Evolutionary conservation across 2,113 vertebrate species (phyloP).

Genomic region (Casuarius casuarius): DNA sequence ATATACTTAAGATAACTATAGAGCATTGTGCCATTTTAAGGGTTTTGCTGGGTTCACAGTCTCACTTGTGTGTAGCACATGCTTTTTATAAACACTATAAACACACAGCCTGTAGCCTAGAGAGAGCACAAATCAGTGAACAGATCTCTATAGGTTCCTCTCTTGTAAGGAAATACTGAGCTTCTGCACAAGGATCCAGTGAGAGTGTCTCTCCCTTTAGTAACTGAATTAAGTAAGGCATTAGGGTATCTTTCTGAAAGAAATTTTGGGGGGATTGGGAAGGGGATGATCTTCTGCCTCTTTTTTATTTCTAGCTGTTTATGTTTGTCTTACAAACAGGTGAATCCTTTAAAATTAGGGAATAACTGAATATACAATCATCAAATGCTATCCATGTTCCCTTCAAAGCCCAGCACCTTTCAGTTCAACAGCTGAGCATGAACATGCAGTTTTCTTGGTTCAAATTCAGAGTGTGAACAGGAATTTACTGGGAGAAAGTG

Average conservation of each 20-base stretch:
- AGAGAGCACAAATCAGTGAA: background rate
- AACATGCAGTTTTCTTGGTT: background rate
- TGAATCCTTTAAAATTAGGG: background rate
- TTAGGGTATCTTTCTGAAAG: background rate
- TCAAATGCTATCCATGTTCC: background rate
- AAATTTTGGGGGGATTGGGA: accelerated
- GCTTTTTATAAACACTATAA: background rate
- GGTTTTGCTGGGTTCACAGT: background rate
- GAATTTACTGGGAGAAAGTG: background rate
- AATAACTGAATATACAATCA: background rate
- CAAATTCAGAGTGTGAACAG: background rate
- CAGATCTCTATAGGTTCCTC: background rate
- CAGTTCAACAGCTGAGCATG: background rate
- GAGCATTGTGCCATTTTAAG: background rate
- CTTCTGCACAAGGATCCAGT: background rate
- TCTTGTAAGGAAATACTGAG: background rate
- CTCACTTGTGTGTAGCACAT: background rate
- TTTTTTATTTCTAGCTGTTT: background rate
- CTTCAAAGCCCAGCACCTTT: background rate
- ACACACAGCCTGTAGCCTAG: background rate
- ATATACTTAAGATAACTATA: background rate
- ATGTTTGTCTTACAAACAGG: background rate
- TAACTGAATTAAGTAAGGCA: background rate
- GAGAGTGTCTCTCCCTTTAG: background rate
- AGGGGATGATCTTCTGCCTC: background rate